Conservation (phyloP, 2,888 invertebrate genomes). For the Gisinianus flammeolus region DNA sequence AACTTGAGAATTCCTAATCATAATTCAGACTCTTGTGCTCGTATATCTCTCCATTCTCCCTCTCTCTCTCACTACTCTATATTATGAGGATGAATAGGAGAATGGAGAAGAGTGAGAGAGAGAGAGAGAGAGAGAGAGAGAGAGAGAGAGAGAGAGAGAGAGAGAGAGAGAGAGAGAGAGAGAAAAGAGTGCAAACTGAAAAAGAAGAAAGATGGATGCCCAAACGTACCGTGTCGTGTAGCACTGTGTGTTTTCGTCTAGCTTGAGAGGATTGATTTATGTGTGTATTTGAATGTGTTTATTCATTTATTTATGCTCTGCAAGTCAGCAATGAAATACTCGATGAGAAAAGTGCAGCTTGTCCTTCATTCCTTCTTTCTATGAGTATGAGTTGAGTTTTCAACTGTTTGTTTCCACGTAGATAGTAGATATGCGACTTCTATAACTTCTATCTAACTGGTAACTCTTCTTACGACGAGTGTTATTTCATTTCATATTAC, state of each 20-base stretch:
- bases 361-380: not conserved
- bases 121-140: conserved; percentile 6
- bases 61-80: not conserved
- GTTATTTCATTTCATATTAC: no score
- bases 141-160: not conserved
- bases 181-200: no score
- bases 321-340: conserved; percentile 3
- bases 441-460: no score
- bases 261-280: conserved; percentile 36
- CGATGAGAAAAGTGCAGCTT: conserved; percentile 16
- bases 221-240: conserved; percentile 20
- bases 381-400: no score
- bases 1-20: no score
- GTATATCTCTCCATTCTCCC: conserved; percentile 3
- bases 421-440: not conserved
- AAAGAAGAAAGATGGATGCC: conserved; percentile 24
- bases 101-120: not conserved
- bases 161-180: conserved; percentile 6
- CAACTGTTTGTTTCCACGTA: not conserved
- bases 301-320: conserved; percentile 28
- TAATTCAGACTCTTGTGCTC: no score
- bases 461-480: no score
- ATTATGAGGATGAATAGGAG: conserved; percentile 14
- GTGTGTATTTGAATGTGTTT: conserved; percentile 38
- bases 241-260: conserved; percentile 28